A percentile compares a stretch with the other conserved stretches of the same genome.
phyloP scores from a whole-genome alignment of 2,113 vertebrate genomes.

The Tragulus kanchil region DNA sequence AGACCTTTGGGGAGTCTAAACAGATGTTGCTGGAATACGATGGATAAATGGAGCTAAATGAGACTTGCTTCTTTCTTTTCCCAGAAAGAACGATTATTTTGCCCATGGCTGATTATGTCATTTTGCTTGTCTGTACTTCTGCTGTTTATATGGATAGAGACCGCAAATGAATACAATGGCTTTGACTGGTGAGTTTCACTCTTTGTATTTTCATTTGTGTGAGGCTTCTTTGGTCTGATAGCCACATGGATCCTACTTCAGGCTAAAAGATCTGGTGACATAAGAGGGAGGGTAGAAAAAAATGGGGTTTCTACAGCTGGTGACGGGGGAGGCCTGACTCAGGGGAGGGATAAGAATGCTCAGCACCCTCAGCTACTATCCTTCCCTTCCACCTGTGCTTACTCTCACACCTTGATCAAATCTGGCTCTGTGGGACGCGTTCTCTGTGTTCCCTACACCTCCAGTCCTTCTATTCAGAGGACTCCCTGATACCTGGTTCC shows the following conservation, averaged over 20 bases:
- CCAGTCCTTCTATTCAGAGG: not conserved
- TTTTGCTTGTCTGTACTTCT: constrained; percentile 92
- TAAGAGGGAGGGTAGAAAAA: not conserved
- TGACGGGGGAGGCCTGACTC: not conserved
- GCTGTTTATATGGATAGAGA: constrained; percentile 93
- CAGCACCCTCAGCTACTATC: not conserved
- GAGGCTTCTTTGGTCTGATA: not conserved
- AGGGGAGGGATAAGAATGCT: not conserved
- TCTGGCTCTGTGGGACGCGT: not conserved
- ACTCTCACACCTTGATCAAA: not conserved
- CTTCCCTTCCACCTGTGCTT: not conserved
- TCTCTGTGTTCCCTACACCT: not conserved
- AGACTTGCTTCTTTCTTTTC: constrained; percentile 73
- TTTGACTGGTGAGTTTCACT: constrained; percentile 94
- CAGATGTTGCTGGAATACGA: not conserved
- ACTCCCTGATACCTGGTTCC: not conserved
- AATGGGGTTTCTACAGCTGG: not conserved
- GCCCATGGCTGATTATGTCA: constrained; percentile 89
- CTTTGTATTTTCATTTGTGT: constrained; percentile 52
- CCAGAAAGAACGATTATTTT: constrained; percentile 90
- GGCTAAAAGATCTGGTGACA: not conserved
- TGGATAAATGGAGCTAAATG: not conserved
- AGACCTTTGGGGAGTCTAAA: not conserved
- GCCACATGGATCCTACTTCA: not conserved
- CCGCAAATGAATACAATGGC: constrained; percentile 94